Evolutionary conservation across 2,888 invertebrate species (phyloP).

Genomic region (Pharmacophagus antenor): DNA sequence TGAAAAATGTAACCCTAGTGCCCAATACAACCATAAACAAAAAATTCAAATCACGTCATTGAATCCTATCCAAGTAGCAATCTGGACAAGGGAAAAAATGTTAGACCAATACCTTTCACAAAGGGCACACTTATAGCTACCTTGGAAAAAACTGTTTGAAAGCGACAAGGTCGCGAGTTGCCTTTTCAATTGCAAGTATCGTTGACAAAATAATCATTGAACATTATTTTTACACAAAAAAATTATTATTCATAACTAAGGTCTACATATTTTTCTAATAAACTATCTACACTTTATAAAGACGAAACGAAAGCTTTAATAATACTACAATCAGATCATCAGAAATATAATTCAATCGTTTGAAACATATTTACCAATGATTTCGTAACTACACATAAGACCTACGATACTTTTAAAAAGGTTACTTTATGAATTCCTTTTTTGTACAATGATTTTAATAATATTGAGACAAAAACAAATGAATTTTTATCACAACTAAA

Average conservation of each 20-base stretch:
- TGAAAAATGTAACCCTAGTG: slow-evolving; percentile 13
- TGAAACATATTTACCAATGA: too few relatives aligned
- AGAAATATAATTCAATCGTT: too few relatives aligned
- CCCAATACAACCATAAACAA: slow-evolving; percentile 33
- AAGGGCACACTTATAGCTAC: slow-evolving; percentile 48
- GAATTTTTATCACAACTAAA: too few relatives aligned
- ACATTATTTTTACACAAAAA: slow-evolving; percentile 1
- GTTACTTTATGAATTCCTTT: too few relatives aligned
- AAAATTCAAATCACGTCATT: slow-evolving; percentile 55
- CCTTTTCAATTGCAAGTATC: slow-evolving; percentile 38
- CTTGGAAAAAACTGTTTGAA: slow-evolving; percentile 49
- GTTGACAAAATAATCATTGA: slow-evolving; percentile 38
- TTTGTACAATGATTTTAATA: too few relatives aligned
- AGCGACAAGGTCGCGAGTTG: slow-evolving; percentile 34
- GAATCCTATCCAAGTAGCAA: slow-evolving; percentile 54
- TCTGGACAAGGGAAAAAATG: slow-evolving; percentile 59
- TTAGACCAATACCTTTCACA: slow-evolving; percentile 48
- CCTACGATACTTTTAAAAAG: too few relatives aligned
- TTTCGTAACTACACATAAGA: too few relatives aligned
- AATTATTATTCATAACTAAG: not conserved
- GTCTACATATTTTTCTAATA: not conserved
- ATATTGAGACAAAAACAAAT: too few relatives aligned
- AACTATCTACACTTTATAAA: not conserved
- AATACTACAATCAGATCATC: too few relatives aligned
- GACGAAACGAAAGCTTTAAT: too few relatives aligned